Evolutionary conservation across 1,140 invertebrate species (phyloP).

Genomic region (silkworm (Bombyx mori)): ASM3026992v2 NC_085113.1:11816501-11817000

Average conservation of each 20-base stretch:
- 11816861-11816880: slow-evolving; percentile 20
- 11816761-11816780: slow-evolving; percentile 34
- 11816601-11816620: too few species aligned
- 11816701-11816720: slow-evolving; percentile 36
- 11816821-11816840: slow-evolving; percentile 8
- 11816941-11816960: not conserved
- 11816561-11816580: too few species aligned
- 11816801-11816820: slow-evolving; percentile 16
- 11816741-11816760: slow-evolving; percentile 31
- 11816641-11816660: slow-evolving; percentile 17
- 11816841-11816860: slow-evolving; percentile 22
- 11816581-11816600: too few species aligned
- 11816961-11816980: slow-evolving; percentile 8
- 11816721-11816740: slow-evolving; percentile 26
- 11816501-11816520: too few species aligned
- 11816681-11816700: slow-evolving; percentile 24
- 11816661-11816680: slow-evolving; percentile 20
- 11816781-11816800: slow-evolving; percentile 35
- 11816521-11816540: too few species aligned
- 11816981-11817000: not conserved
- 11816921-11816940: slow-evolving; percentile 5
- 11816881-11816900: slow-evolving; percentile 21
- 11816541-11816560: too few species aligned
- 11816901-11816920: slow-evolving; percentile 12
- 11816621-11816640: too few species aligned